Conservation (phyloP, 2,888 invertebrate genomes). For the Ypsolopha scabrella region DNA sequence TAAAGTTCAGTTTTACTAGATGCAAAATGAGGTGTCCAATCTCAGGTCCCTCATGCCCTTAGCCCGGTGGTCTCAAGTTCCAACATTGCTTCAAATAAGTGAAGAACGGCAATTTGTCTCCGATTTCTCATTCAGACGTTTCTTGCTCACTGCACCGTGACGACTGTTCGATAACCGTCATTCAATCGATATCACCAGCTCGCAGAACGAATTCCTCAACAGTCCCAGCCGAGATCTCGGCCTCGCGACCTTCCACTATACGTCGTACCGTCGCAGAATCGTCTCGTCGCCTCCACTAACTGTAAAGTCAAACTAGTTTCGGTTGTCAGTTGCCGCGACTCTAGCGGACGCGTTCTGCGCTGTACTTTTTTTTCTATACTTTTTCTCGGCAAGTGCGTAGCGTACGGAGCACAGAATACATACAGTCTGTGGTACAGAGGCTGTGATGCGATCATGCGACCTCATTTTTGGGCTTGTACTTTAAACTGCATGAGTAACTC, state of each 20-base stretch:
- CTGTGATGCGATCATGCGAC: background rate
- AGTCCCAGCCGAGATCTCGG: constrained; percentile 43
- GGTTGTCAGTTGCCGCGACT: constrained; percentile 34
- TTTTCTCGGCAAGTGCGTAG: constrained; percentile 33
- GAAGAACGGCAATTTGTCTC: no score
- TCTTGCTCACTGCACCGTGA: background rate
- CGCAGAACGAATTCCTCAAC: constrained; percentile 45
- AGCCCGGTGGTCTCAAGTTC: no score
- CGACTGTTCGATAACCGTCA: constrained; percentile 1
- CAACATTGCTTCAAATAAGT: no score
- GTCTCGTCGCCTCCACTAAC: constrained; percentile 42
- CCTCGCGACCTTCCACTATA: constrained; percentile 48
- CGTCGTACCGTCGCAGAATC: constrained; percentile 47
- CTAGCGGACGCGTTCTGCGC: constrained; percentile 43
- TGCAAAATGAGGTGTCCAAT: no score
- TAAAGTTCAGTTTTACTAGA: no score
- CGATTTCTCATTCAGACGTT: no score
- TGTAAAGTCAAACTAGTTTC: constrained; percentile 58
- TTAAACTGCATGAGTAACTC: background rate
- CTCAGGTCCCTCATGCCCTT: no score
- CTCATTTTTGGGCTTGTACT: background rate
- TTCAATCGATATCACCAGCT: constrained; percentile 10
- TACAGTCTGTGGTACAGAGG: no score
- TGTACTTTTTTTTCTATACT: constrained; percentile 34
- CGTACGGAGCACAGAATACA: no score